Conservation (phyloP, 2,113 vertebrate genomes). For the Nestor notabilis region DNA sequence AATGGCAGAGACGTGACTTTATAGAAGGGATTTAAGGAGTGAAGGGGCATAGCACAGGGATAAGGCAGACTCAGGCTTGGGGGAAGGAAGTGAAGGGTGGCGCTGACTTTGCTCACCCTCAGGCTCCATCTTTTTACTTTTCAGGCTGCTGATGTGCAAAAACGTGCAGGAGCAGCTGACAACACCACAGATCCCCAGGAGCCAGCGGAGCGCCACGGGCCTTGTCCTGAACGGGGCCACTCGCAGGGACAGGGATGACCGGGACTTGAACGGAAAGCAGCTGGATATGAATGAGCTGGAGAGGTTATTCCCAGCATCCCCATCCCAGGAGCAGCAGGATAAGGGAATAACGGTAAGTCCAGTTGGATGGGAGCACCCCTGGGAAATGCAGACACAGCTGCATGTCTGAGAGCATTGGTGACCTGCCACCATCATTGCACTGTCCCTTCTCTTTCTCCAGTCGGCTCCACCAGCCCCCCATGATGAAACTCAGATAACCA, state of each 20-base stretch:
- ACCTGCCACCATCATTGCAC: neutral
- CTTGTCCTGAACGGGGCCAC: conserved; percentile 74
- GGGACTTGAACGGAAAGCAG: conserved; percentile 65
- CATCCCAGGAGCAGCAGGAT: conserved; percentile 49
- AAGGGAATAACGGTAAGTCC: conserved; percentile 77
- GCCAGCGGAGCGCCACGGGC: conserved; percentile 68
- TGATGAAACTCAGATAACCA: conserved; percentile 82
- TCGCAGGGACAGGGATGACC: conserved; percentile 72
- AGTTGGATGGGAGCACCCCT: neutral
- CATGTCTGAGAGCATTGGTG: accelerated
- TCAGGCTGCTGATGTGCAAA: conserved; percentile 91
- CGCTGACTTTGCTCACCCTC: neutral
- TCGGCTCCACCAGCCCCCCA: conserved; percentile 45
- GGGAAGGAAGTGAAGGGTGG: neutral
- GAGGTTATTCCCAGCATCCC: conserved; percentile 80
- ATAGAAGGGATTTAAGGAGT: neutral
- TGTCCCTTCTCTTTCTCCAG: conserved; percentile 53
- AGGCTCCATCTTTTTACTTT: neutral
- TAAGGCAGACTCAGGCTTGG: neutral
- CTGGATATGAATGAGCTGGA: conserved; percentile 88
- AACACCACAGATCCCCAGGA: conserved; percentile 82
- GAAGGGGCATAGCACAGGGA: neutral
- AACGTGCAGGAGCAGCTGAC: conserved; percentile 84
- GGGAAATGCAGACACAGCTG: accelerated
- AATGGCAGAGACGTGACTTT: accelerated